Conservation (phyloP, 1,140 invertebrate genomes). For the Lysiphlebus fabarum region DNA sequence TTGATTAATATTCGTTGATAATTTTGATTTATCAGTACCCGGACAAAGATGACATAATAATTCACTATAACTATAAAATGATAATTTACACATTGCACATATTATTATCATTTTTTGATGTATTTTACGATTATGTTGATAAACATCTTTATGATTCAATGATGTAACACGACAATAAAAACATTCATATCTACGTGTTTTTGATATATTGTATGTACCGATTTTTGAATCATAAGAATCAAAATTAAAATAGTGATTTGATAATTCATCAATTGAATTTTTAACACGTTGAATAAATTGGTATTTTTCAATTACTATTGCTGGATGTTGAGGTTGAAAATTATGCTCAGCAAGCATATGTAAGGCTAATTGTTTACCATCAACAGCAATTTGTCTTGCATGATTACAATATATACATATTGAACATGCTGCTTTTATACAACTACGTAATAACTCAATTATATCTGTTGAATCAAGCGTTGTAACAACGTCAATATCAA, state of each 20-base stretch:
- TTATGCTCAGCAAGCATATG: constrained; percentile 75
- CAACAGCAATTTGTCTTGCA: constrained; percentile 75
- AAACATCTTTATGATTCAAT: constrained; percentile 74
- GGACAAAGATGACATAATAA: constrained; percentile 80
- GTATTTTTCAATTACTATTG: constrained; percentile 53
- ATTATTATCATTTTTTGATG: constrained; percentile 76
- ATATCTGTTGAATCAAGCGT: constrained; percentile 70
- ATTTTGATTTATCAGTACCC: constrained; percentile 50
- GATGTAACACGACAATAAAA: constrained; percentile 78
- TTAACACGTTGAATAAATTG: constrained; percentile 68
- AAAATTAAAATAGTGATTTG: constrained; percentile 66
- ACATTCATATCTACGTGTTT: constrained; percentile 70
- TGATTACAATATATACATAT: constrained; percentile 81
- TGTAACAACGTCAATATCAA: constrained; percentile 71
- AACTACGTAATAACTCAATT: constrained; percentile 68
- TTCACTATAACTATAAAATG: constrained; percentile 82
- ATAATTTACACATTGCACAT: constrained; percentile 81
- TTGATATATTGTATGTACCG: constrained; percentile 54
- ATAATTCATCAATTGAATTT: constrained; percentile 62
- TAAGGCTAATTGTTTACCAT: constrained; percentile 72
- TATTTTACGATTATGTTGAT: constrained; percentile 78
- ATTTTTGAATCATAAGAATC: constrained; percentile 63
- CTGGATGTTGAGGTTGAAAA: constrained; percentile 63
- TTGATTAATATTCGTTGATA: not conserved
- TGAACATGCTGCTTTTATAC: constrained; percentile 64